Evolutionary conservation across 2,797 vertebrate genomes (phyloP), one percentile per base, ranked within the genome.

Genomic region (Novumbra hubbsi): DNA sequence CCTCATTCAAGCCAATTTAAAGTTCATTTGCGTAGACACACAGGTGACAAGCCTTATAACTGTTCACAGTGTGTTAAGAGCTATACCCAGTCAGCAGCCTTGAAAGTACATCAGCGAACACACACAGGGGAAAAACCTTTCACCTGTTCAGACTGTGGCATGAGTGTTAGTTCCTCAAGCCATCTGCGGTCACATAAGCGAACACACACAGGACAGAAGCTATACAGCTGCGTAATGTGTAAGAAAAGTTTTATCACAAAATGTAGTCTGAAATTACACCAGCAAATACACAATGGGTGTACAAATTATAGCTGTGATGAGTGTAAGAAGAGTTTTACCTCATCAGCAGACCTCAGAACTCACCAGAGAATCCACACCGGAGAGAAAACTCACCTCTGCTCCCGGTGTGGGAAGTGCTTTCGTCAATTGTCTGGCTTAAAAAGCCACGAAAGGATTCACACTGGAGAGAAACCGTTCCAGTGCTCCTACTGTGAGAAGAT

Each of bases 311-410:
- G n/a, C 52, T 55, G 52, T 9, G 19, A 55, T 55, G 19, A 55
- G 52, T 55, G 52, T 55, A 9, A 55, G 52, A 9, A 55, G 52
- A 55, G 52, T 55, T 55, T 55, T 19, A 21, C 52, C 52, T 55
- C 52, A n/a, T 30, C 27, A 4, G 24, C 11, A 63, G 60, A 30
- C 21, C 60, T 63, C 21, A 63, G 27, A 30, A 63, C 60, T 63
- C 27, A 27, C 60, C 60, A 63, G 60, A 63, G 60, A 63, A 63
- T 27, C 60, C 52, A 55, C n/a, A 55, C 52, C 2, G 52, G 52
- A 55, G 52, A n/a, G n/a, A 55, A 16, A 55, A 19, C 52, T 55
- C n/a, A 55, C 52, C 52, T 55, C n/a, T 55, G 52, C 52, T 55
- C 52, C n/a, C 19, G n/a, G 8, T 55, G 52, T 2, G 52, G 52